Evolutionary conservation across 2,888 invertebrate species (phyloP).

Genomic region (Ypsolopha sequella): DNA sequence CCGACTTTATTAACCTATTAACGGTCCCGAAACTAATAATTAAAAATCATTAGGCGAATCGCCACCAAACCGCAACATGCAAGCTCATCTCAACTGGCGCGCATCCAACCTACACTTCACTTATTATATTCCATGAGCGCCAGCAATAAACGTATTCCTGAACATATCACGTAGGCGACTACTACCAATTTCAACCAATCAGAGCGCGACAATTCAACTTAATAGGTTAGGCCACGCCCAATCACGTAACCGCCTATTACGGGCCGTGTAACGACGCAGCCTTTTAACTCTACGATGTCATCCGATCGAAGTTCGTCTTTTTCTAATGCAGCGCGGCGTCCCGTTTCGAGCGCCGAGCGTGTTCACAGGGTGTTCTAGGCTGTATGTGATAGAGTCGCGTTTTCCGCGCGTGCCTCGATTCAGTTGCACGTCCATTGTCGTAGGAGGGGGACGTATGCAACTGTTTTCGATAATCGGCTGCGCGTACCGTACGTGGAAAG

Average conservation of each 20-base stretch:
- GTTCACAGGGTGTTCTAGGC: constrained; percentile 39
- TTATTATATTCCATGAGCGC: constrained; percentile 69
- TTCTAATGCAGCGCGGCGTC: constrained; percentile 16
- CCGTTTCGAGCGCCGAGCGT: constrained; percentile 41
- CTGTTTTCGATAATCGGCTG: constrained; percentile 70
- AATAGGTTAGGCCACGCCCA: constrained; percentile 68
- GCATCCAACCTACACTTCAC: constrained; percentile 62
- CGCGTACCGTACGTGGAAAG: constrained; percentile 70
- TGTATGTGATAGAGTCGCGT: constrained; percentile 65
- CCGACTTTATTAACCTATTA: constrained; percentile 35
- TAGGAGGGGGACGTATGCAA: constrained; percentile 67
- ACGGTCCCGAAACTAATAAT: constrained; percentile 45
- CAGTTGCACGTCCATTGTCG: constrained; percentile 68
- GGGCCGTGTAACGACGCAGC: constrained; percentile 68
- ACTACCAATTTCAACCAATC: constrained; percentile 71
- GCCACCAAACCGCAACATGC: constrained; percentile 50
- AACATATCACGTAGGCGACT: constrained; percentile 69
- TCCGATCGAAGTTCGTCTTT: constrained; percentile 39
- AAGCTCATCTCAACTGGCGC: constrained; percentile 48
- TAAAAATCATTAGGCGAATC: constrained; percentile 54
- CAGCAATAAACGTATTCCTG: constrained; percentile 67
- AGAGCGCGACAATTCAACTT: constrained; percentile 67
- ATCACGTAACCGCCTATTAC: constrained; percentile 72
- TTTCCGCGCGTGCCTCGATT: constrained; percentile 62
- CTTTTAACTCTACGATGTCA: constrained; percentile 65